Evolutionary conservation across 2,888 invertebrate genomes (phyloP).

Genomic region (Ernsta delagoae): DNA sequence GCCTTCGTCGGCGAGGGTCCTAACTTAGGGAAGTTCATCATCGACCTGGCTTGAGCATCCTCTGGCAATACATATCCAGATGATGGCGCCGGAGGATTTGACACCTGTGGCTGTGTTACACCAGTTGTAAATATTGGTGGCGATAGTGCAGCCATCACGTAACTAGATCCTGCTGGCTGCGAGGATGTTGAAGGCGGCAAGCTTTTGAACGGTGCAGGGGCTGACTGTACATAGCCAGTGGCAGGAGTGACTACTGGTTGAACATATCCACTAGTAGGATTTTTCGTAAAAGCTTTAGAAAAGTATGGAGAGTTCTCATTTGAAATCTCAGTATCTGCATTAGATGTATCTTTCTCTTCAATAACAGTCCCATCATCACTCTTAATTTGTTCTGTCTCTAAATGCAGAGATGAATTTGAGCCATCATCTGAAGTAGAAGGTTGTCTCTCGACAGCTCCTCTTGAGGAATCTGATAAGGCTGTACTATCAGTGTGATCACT

Average conservation of each 20-base stretch:
- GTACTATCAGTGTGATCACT: constrained; percentile 80
- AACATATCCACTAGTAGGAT: constrained; percentile 65
- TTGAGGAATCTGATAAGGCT: constrained; percentile 72
- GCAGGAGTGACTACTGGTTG: constrained; percentile 56
- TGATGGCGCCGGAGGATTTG: constrained; percentile 56
- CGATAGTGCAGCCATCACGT: constrained; percentile 74
- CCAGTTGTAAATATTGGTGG: constrained; percentile 72
- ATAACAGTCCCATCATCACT: constrained; percentile 51
- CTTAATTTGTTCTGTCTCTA: constrained; percentile 64
- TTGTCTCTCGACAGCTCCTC: constrained; percentile 67
- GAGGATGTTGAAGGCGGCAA: constrained; percentile 47
- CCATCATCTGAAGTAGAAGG: constrained; percentile 72
- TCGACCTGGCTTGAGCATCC: constrained; percentile 66
- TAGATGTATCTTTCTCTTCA: constrained; percentile 58
- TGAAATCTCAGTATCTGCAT: constrained; percentile 62
- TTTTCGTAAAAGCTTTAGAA: constrained; percentile 65
- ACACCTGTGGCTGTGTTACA: constrained; percentile 53
- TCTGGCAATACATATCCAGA: constrained; percentile 75
- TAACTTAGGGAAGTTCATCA: constrained; percentile 65
- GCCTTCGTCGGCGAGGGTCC: constrained; percentile 64
- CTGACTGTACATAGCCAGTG: constrained; percentile 64
- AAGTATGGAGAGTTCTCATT: constrained; percentile 66
- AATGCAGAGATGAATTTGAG: constrained; percentile 70
- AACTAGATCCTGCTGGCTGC: constrained; percentile 70
- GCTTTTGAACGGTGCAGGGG: constrained; percentile 53